Evolutionary conservation across 2,888 invertebrate genomes (phyloP).

Genomic region (Phyllotreta cruciferae): DNA sequence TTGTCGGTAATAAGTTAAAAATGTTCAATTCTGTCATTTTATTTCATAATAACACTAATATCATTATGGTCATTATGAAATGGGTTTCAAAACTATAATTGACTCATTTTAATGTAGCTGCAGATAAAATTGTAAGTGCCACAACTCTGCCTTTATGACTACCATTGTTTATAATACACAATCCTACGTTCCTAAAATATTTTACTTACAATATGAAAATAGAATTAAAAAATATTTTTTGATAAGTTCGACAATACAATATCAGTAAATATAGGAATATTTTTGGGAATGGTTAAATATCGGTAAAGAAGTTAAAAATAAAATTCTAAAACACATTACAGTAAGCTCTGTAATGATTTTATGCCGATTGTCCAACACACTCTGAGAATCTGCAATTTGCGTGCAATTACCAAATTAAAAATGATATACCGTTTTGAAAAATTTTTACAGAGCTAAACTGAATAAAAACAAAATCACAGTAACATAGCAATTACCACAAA

Average conservation of each 20-base stretch:
- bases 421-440: no score
- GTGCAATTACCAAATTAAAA: no score
- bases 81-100: no score
- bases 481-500: slow-evolving; percentile 26
- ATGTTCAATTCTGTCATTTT: background rate
- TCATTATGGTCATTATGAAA: background rate
- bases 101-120: no score
- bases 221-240: slow-evolving; percentile 38
- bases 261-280: slow-evolving; percentile 34
- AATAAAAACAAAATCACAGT: slow-evolving; percentile 28
- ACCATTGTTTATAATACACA: slow-evolving; percentile 19
- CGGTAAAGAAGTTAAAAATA: slow-evolving; percentile 29
- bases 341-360: slow-evolving; percentile 10
- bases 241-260: slow-evolving; percentile 29
- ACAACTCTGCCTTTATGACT: slow-evolving; percentile 21
- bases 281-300: slow-evolving; percentile 40
- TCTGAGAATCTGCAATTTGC: background rate
- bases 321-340: background rate
- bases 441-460: background rate
- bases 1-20: slow-evolving; percentile 22
- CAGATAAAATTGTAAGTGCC: slow-evolving; percentile 9
- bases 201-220: slow-evolving; percentile 41
- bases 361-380: background rate
- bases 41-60: background rate
- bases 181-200: slow-evolving; percentile 19